These are phyloP conservation scores for Drosophila kanekoi DNA, from an alignment of 2,888 invertebrate species.

Conservation along the genomic window DNA sequence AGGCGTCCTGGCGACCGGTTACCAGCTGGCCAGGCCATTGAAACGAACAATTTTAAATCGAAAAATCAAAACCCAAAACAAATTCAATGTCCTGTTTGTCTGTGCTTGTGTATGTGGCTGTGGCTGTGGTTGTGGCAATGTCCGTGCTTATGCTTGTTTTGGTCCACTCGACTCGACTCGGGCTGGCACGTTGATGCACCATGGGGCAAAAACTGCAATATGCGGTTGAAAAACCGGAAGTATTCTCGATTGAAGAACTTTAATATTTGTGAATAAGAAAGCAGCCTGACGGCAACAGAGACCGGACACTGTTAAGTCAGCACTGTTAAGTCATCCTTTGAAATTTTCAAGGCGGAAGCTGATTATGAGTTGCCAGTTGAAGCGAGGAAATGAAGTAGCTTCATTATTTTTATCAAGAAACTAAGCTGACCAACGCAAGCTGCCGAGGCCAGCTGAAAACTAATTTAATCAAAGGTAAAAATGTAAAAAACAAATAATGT, in stretches of 20 bases:
- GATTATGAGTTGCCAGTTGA: constrained; percentile 45
- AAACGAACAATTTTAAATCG: constrained; percentile 76
- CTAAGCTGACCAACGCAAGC: constrained; percentile 11
- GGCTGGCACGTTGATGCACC: constrained; percentile 53
- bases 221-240: constrained; percentile 72
- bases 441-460: constrained; percentile 1
- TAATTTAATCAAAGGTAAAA: constrained; percentile 5
- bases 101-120: constrained; percentile 32
- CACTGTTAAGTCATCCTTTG: constrained; percentile 25
- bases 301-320: constrained; percentile 28
- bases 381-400: constrained; percentile 62
- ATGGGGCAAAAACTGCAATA: constrained; percentile 66
- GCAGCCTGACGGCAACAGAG: constrained; percentile 30
- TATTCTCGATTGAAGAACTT: constrained; percentile 59
- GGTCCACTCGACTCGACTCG: constrained; percentile 57
- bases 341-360: constrained; percentile 60
- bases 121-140: constrained; percentile 23
- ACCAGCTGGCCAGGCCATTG: constrained; percentile 52
- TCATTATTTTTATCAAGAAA: constrained; percentile 19
- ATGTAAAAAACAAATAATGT: neutral
- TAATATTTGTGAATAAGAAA: constrained; percentile 52
- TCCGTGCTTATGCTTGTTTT: constrained; percentile 26
- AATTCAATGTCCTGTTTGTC: constrained; percentile 76
- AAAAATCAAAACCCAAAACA: constrained; percentile 78
- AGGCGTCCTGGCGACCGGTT: constrained; percentile 13